Conservation (phyloP, 2,113 vertebrate species). For the Chlorodrepanis virens region DNA sequence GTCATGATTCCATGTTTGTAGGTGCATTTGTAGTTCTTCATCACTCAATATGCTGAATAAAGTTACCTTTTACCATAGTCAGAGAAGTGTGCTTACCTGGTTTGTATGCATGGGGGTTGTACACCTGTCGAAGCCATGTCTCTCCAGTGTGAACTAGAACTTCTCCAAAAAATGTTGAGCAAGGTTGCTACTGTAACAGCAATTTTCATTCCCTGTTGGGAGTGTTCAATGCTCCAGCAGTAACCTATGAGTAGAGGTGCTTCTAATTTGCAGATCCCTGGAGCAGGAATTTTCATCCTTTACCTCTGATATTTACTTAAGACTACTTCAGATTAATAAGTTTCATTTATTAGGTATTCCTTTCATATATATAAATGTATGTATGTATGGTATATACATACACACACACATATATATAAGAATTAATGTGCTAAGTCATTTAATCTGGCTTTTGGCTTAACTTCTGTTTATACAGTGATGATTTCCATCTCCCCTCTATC, state of each 20-base stretch:
- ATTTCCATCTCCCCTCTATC: neutral
- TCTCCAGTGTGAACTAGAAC: neutral
- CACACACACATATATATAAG: neutral
- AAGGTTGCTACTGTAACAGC: neutral
- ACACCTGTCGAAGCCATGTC: neutral
- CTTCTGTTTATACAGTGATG: neutral
- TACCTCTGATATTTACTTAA: neutral
- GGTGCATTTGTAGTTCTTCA: neutral
- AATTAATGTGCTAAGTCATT: neutral
- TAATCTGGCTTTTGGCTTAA: neutral
- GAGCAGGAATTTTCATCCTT: neutral
- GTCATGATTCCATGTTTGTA: neutral
- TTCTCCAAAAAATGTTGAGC: neutral
- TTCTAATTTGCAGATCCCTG: neutral
- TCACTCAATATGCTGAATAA: neutral
- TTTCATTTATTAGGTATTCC: neutral
- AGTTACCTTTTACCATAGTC: neutral
- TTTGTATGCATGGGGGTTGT: neutral
- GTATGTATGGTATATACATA: too few relatives aligned
- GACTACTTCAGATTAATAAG: neutral
- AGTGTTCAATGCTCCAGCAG: neutral
- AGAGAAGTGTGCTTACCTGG: neutral
- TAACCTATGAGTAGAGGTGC: neutral
- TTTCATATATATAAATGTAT: too few relatives aligned
- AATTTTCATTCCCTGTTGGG: neutral